Base-by-base conservation (phyloP, 2,113 vertebrate genomes). In the Oriolus oriolus region DNA sequence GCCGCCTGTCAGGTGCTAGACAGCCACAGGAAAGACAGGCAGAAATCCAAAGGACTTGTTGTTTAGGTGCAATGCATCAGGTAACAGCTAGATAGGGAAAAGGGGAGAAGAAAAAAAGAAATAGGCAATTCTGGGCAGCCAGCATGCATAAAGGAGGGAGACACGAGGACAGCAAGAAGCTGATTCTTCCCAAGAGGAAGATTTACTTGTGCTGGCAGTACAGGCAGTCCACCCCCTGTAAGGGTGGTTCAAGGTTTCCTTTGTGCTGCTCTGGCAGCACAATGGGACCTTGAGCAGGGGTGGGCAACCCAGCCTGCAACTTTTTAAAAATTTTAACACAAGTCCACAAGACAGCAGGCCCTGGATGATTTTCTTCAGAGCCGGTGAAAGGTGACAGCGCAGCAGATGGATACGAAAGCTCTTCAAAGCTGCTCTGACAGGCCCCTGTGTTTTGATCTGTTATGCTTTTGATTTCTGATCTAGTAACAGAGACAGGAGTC, bases 401-500 rank as follows among this genome's bases (percentile, higher is more conserved):
- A 91, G 87, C 78, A 94, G 87, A 94, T 8, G 8, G 70, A 30
- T 82, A 56, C 1, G 0, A 87, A 82, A 89, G 75, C 63, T 74
- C 81, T 93, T 94, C 91, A 91, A 94, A 97, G 87, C 66, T 87
- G 60, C 53, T 90, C 66, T 87, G 87, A 76, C 84, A 93, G 87
- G 54, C 50, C 33, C 59, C 30, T 0, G 0, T 0, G 1, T 91
- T 93, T 96, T 96, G 81, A 96, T 93, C 87, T 91, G 90, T 37
- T 90, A 42, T 49, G 89, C 87, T 87, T 96, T 95, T 96, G 96
- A 96, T 96, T 95, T 88, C 90, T 76, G 82, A 63, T 77, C 85
- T 77, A 59, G 71, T 59, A 87, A 87, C 61, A 93, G 74, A 89
- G 69, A 82, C 24, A 4, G 86, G 79, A 89, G 75, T 73, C 84